A percentile compares a stretch with the other conserved stretches of the same genome.
These are phyloP conservation scores for Chamaea fasciata DNA, from an alignment of 2,113 vertebrate genomes.

Conservation along the genomic window DNA sequence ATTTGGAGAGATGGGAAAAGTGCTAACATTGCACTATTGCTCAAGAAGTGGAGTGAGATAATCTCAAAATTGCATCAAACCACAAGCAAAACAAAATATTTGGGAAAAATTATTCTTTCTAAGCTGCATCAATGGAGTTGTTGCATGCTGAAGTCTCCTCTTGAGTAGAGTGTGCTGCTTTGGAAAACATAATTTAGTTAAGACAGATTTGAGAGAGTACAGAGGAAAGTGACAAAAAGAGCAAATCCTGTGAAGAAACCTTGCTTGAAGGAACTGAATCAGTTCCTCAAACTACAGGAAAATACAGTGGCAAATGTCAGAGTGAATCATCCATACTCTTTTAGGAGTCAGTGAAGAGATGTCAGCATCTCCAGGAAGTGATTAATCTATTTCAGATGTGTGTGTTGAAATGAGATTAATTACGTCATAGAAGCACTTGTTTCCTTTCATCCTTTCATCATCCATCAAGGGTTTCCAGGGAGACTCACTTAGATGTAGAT, in stretches of 20 bases:
- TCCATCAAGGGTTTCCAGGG: background rate
- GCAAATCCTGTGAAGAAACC: background rate
- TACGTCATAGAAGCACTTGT: background rate
- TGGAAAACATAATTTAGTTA: background rate
- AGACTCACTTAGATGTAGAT: background rate
- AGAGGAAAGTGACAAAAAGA: background rate
- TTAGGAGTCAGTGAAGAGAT: background rate
- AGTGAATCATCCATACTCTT: background rate
- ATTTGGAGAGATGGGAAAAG: background rate
- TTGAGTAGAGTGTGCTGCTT: background rate
- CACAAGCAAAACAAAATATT: background rate
- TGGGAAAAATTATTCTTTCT: background rate
- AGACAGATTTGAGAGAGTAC: background rate
- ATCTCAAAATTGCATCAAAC: background rate
- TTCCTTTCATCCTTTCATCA: background rate
- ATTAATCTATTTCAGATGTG: background rate
- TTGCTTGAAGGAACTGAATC: background rate
- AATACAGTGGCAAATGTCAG: background rate
- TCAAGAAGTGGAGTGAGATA: background rate
- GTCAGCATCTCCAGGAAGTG: background rate
- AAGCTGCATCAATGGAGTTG: background rate
- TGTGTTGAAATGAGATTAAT: background rate
- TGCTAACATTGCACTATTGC: background rate
- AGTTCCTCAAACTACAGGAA: background rate
- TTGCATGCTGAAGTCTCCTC: background rate